A percentile compares a stretch with the other conserved stretches of the same genome.
Conservation (phyloP, 2,797 vertebrate species). For the Gephyroberyx darwinii region DNA sequence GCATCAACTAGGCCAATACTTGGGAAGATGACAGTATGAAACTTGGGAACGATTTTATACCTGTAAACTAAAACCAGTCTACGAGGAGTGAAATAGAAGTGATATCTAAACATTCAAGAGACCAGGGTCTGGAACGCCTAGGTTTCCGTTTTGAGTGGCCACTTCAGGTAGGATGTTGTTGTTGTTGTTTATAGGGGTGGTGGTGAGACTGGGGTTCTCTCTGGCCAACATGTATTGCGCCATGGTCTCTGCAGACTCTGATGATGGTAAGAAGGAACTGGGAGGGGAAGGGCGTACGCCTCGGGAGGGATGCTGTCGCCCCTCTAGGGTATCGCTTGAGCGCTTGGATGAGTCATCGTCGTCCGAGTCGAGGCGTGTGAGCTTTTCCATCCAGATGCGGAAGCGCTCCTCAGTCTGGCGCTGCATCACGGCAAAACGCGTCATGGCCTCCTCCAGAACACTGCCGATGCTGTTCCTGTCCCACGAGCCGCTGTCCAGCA, state of each 20-base stretch:
- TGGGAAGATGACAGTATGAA: slow-evolving; percentile 46
- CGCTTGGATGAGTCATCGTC: slow-evolving; percentile 83
- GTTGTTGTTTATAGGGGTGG: slow-evolving; percentile 81
- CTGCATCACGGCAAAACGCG: slow-evolving; percentile 93
- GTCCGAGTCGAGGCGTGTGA: slow-evolving; percentile 88
- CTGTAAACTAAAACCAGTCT: neutral
- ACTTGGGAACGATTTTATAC: neutral
- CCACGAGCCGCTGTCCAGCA: slow-evolving; percentile 91
- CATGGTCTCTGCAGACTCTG: slow-evolving; percentile 86
- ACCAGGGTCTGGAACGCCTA: slow-evolving; percentile 82
- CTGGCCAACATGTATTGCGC: slow-evolving; percentile 83
- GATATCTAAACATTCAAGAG: slow-evolving; percentile 83
- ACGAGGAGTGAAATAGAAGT: slow-evolving; percentile 48
- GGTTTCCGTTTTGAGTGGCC: slow-evolving; percentile 86
- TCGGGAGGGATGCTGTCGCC: slow-evolving; percentile 82
- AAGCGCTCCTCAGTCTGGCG: slow-evolving; percentile 96
- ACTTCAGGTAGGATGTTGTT: slow-evolving; percentile 83
- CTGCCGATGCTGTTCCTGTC: slow-evolving; percentile 93
- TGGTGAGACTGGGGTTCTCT: slow-evolving; percentile 77
- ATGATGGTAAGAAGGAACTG: slow-evolving; percentile 84
- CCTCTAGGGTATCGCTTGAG: slow-evolving; percentile 85
- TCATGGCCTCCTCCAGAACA: slow-evolving; percentile 94
- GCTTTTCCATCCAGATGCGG: slow-evolving; percentile 92
- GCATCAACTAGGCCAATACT: slow-evolving; percentile 58
- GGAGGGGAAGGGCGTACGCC: slow-evolving; percentile 78